Base-by-base conservation (phyloP, 2,888 invertebrate species). In the Sphaerophoria taeniata region DNA sequence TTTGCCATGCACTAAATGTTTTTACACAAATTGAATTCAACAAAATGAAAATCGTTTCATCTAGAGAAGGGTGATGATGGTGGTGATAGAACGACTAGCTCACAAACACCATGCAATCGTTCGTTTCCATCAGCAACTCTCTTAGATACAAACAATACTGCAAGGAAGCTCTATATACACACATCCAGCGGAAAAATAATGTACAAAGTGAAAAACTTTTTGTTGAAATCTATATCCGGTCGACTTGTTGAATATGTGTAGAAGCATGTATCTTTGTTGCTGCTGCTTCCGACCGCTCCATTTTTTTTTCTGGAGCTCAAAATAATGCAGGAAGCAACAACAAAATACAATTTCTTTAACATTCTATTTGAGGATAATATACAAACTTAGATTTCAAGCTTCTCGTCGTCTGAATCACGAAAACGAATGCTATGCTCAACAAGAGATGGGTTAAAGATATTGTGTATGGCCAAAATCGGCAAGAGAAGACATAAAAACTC, bases 141-240 rank as follows among this genome's bases (percentile, higher is more conserved):
- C 34, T 33, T 49, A 34, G 34, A 56, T 53, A 56, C 60, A 70
- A 69, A 47, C 53, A 33, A 70, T 51, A 51, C 7, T 51, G 9
- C 34, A 16, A 63, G 31, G 33, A 33, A 80, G 45, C 56, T 60
- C 47, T 76, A 63, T 45, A 71, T 24, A 2, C 24, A 24, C 24
- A 24, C 71, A 76, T 71, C 43, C 63, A 81, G 65, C 69, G 14
- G 63, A 36, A 75, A 78, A 80, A 74, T 76, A 81, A 65, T 76
- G 60, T 33, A 71, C 65, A 76, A 58, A 76, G 55, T 60, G 61
- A 70, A 70, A 60, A 76, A 76, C 81, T 76, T 77, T 77, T 77
- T 77, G 76, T 82, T 77, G 81, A 82, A 82, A 82, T 82, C 77
- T 72, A 82, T 77, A 82, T 82, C 81, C 81, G 72, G 77, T 72